phyloP scores from a whole-genome alignment of 2,797 vertebrate species.

The Pipistrellus kuhlii region DNA sequence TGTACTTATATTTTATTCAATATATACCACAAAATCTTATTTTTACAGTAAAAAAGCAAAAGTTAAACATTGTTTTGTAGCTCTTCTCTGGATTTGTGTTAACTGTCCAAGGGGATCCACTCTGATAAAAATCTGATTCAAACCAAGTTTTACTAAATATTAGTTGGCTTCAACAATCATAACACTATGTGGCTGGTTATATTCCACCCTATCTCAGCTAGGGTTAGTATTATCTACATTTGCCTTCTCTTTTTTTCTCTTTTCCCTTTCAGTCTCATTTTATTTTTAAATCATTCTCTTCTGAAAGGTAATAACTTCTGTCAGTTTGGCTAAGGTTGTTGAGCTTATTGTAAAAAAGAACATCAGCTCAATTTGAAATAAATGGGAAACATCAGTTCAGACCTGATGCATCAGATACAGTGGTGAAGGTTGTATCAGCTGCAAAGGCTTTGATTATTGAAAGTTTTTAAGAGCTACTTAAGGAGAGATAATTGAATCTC shows the following conservation, averaged over 20 bases:
- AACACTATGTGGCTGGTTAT: background rate
- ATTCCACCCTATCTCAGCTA: background rate
- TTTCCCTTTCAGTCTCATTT: background rate
- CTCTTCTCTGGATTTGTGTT: conserved; percentile 21
- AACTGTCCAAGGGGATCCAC: background rate
- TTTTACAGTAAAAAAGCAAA: conserved; percentile 5
- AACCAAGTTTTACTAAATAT: background rate
- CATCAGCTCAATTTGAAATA: background rate
- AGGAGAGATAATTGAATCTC: conserved; percentile 1
- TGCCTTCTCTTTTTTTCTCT: background rate
- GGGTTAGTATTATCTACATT: background rate
- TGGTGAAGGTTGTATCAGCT: background rate
- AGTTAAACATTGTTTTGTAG: background rate
- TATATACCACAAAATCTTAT: conserved; percentile 27
- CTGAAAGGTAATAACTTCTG: conserved; percentile 32
- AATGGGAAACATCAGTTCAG: background rate
- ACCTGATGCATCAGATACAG: background rate
- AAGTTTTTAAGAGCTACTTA: background rate
- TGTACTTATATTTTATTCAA: background rate
- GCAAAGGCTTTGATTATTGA: background rate
- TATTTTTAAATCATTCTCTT: background rate
- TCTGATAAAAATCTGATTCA: conserved; percentile 4
- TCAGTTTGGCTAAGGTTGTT: background rate
- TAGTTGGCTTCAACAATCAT: background rate
- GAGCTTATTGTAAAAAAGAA: background rate